Percentiles rank a stretch among this genome's conserved stretches.
phyloP scores from a whole-genome alignment of 2,888 invertebrate genomes.

The Andrena trimmerana region DNA sequence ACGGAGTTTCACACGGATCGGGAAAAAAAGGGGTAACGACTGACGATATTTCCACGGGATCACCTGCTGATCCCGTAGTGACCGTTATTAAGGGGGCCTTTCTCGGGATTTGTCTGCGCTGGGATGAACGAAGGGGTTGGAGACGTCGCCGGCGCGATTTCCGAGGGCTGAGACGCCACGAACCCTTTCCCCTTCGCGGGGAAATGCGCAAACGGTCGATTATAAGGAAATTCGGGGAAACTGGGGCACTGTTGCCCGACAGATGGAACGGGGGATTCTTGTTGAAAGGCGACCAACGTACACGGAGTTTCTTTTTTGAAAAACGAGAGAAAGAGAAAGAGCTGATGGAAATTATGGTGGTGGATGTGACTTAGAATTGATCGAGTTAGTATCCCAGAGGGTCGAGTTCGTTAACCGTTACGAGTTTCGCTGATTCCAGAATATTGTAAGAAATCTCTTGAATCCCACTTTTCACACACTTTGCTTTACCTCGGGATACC shows the following conservation, averaged over 20 bases:
- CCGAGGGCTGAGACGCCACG: constrained; percentile 1
- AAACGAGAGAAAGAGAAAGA: not conserved
- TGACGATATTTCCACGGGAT: not conserved
- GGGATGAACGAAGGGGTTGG: constrained; percentile 19
- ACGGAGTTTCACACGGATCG: constrained; percentile 68
- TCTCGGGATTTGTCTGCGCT: constrained; percentile 17
- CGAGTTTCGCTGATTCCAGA: too few relatives aligned
- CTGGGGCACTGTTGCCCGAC: constrained; percentile 16
- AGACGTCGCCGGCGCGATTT: constrained; percentile 13
- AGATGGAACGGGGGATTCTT: constrained; percentile 39
- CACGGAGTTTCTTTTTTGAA: constrained; percentile 19
- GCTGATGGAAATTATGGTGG: not conserved
- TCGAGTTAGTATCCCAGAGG: too few relatives aligned
- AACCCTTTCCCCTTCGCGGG: constrained; percentile 47
- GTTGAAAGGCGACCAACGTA: constrained; percentile 37
- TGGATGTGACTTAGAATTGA: too few relatives aligned
- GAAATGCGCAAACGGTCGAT: constrained; percentile 25
- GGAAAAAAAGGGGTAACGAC: constrained; percentile 38
- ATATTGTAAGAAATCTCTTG: too few relatives aligned
- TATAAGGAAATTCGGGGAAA: constrained; percentile 33
- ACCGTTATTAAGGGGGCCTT: constrained; percentile 51
- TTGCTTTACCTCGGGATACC: too few relatives aligned
- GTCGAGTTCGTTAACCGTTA: too few relatives aligned
- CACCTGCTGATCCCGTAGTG: constrained; percentile 61
- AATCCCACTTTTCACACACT: too few relatives aligned